Base-by-base conservation (phyloP, 2,888 invertebrate genomes). In the Galerucella calmariensis region DNA sequence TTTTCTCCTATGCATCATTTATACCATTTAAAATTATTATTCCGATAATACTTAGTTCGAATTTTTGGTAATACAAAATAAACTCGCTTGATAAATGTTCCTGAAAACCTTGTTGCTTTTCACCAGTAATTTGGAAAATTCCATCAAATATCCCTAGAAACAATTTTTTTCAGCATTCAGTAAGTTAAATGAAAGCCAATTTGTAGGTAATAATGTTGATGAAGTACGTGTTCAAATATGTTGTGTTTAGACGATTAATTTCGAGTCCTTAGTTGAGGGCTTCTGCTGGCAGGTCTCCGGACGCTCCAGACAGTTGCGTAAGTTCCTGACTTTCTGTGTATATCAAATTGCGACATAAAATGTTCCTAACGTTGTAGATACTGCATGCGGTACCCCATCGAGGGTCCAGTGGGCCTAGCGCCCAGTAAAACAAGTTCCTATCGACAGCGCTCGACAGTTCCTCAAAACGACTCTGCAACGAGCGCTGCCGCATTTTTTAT, bases 391-490 rank as follows among this genome's bases (percentile, higher is more conserved):
- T 84, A 82, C 84, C 84, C 83, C 81, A 79, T 72, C 48, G 83
- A 83, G 85, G 85, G 85, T 84, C 85, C 84, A 81, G 79, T 75
- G 82, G 82, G 81, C 81, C 75, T 79, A 87, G 81, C 86, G 85
- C 85, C 88, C 88, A 88, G 87, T 88, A 87, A 88, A 88, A 87
- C 88, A 88, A 88, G 88, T 88, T 88, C 88, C 88, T 88, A 88
- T 86, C 81, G 86, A 85, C 83, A 86, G 84, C 85, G 84, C 82
- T 81, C 81, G 81, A 80, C 81, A 86, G 87, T 87, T 87, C 87
- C 87, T 87, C 85, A 86, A 66, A 46, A 84, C 83, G 81, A 86
- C 84, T 85, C 84, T n/a, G 85, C 84, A 83, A 81, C 83, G 85
- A 81, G 81, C 84, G 83, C 83, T 85, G 84, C 85, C 86, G 85